Conservation (phyloP, 2,113 vertebrate genomes). For the Myocastor coypus region DNA sequence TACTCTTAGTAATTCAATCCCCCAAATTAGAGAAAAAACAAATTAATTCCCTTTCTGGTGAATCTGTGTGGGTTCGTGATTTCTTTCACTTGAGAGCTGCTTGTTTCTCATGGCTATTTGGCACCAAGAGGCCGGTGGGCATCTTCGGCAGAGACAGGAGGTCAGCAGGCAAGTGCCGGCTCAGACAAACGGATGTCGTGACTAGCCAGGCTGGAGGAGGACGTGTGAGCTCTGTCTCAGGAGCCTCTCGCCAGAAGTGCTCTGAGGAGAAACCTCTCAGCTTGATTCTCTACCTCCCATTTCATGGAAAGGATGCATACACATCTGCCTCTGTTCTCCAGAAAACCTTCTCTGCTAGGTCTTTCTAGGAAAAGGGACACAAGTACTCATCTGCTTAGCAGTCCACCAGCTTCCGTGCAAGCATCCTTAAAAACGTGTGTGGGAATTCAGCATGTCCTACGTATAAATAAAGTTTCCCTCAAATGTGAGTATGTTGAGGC, state of each 20-base stretch:
- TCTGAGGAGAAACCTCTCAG: constrained; percentile 60
- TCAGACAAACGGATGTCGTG: constrained; percentile 73
- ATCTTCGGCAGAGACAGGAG: constrained; percentile 67
- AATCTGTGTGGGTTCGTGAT: neutral
- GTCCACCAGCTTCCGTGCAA: neutral
- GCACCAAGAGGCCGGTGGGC: constrained; percentile 33
- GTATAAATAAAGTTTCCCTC: neutral
- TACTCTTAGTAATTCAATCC: constrained; percentile 47
- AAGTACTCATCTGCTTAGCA: neutral
- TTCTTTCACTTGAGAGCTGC: constrained; percentile 51
- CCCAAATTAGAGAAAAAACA: constrained; percentile 48
- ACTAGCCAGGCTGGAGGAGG: constrained; percentile 64
- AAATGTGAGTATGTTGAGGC: neutral
- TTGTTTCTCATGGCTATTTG: constrained; percentile 43
- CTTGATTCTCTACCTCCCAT: neutral
- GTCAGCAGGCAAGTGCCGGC: constrained; percentile 52
- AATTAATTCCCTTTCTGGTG: constrained; percentile 42
- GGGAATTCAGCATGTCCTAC: constrained; percentile 21
- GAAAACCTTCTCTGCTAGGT: constrained; percentile 26
- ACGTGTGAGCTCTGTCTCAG: constrained; percentile 47
- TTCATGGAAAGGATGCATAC: constrained; percentile 59
- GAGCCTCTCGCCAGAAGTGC: constrained; percentile 51
- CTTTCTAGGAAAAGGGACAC: constrained; percentile 40
- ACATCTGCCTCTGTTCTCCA: constrained; percentile 59
- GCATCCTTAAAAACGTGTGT: neutral